Conservation (phyloP, 2,888 invertebrate species). For the Lordiphosa andalusiaca region DNA sequence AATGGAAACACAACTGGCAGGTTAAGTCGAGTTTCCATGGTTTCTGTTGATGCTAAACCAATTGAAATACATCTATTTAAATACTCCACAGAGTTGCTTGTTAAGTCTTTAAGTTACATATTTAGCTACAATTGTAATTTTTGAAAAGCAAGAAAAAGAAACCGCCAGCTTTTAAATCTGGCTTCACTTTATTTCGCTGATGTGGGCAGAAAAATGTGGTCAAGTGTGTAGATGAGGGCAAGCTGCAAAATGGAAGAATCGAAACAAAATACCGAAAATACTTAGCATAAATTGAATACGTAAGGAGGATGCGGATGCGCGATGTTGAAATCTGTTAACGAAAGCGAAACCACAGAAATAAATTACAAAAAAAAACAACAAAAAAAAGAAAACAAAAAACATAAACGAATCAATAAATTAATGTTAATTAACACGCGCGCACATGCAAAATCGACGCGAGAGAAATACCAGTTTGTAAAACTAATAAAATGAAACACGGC, state of each 20-base stretch:
- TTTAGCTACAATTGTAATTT: too few species aligned
- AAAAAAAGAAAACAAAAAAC: neutral
- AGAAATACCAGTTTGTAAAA: conserved; percentile 38
- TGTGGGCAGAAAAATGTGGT: neutral
- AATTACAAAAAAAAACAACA: conserved; percentile 11
- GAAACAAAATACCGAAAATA: conserved; percentile 14
- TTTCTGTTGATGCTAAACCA: too few species aligned
- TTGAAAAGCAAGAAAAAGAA: too few species aligned
- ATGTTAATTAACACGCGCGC: conserved; percentile 47
- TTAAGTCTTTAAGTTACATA: too few species aligned
- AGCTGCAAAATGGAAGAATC: conserved; percentile 14
- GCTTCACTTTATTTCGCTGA: too few species aligned
- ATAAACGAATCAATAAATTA: conserved; percentile 48
- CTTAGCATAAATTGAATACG: conserved; percentile 34
- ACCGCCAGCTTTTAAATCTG: too few species aligned
- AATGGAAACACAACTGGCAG: too few species aligned
- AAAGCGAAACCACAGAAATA: conserved; percentile 9
- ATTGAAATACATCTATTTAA: too few species aligned
- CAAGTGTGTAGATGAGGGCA: conserved; percentile 19
- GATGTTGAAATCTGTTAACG: conserved; percentile 20
- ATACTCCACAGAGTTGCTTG: too few species aligned
- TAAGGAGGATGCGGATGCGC: conserved; percentile 32
- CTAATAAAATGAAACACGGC: conserved; percentile 43
- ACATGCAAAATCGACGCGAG: conserved; percentile 36
- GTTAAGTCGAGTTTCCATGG: too few species aligned